Conservation (phyloP, 2,113 vertebrate genomes). For the Xerus inauris region DNA sequence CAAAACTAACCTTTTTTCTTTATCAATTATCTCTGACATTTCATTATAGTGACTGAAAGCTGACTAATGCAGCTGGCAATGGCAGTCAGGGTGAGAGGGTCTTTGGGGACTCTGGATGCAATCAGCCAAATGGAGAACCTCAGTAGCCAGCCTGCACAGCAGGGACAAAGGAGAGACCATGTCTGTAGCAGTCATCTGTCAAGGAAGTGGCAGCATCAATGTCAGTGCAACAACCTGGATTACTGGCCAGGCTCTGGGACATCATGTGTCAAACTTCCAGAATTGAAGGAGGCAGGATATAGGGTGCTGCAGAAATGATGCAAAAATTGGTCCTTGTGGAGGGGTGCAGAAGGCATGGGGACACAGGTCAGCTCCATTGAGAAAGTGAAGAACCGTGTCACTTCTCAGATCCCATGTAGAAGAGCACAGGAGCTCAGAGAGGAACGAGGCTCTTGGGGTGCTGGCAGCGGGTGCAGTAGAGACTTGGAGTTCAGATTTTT, state of each 20-base stretch:
- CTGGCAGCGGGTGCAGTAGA: background rate
- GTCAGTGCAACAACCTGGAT: background rate
- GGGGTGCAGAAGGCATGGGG: background rate
- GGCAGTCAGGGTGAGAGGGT: background rate
- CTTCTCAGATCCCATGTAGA: background rate
- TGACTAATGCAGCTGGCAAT: background rate
- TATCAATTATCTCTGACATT: background rate
- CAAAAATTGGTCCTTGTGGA: background rate
- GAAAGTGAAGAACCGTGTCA: background rate
- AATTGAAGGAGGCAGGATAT: background rate
- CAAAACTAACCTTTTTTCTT: background rate
- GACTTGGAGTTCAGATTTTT: background rate
- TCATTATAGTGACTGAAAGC: background rate
- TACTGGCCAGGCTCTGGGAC: accelerated
- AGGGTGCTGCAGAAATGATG: background rate
- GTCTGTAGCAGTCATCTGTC: background rate
- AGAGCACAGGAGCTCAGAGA: background rate
- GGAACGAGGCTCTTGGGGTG: background rate
- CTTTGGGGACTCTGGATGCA: background rate
- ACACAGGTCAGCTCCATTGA: background rate
- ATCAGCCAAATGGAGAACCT: background rate
- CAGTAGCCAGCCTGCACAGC: no score
- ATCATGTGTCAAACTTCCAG: no score
- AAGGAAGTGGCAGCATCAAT: background rate
- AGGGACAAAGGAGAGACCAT: background rate